Evolutionary conservation across 2,797 vertebrate species (phyloP), one percentile per base, ranked within the genome.

Genomic region (Pygocentrus nattereri): DNA sequence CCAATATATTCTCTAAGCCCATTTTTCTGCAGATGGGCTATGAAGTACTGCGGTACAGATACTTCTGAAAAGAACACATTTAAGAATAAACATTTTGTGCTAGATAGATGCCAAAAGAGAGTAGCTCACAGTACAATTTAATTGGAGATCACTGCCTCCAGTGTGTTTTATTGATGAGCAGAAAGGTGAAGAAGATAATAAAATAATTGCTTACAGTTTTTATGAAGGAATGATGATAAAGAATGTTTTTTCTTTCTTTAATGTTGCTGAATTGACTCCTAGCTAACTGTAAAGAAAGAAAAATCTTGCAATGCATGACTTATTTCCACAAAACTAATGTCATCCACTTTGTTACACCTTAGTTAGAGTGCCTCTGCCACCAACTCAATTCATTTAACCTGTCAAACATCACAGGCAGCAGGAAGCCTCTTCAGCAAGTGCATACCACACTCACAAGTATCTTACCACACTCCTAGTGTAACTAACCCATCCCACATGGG

Each of bases 401-500:
- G 84, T 77, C 86, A 88, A 91, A 91, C 88, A 90, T 89, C 87
- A 90, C 89, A 78, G 82, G 84, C 86, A 90, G 75, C 75, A 84
- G 88, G 90, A 91, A 92, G 90, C 89, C 85, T 91, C 89, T 93
- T 81, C 90, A 90, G 88, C 93, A 91, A 90, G 89, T 94, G 90
- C 90, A 95, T 95, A 93, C 94, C 94, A 92, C 87, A 91, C 88
- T 95, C 95, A 95, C 92, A 95, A 96, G 94, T 93, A 92, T 95
- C 94, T 95, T 92, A 94, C 90, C 92, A 88, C 92, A 88, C 94
- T 95, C 91, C 87, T 90, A 85, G 94, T 96, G 95, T 95, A 96
- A 95, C 96, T 95, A 94, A 97, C 93, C 92, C 90, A 82, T 96
- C 96, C 93, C 96, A 97, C 92, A 96, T 97, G 96, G 93, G 88